These are phyloP conservation scores for Microcebus murinus DNA, from an alignment of 2,113 vertebrate genomes.

Conservation along the genomic window DNA sequence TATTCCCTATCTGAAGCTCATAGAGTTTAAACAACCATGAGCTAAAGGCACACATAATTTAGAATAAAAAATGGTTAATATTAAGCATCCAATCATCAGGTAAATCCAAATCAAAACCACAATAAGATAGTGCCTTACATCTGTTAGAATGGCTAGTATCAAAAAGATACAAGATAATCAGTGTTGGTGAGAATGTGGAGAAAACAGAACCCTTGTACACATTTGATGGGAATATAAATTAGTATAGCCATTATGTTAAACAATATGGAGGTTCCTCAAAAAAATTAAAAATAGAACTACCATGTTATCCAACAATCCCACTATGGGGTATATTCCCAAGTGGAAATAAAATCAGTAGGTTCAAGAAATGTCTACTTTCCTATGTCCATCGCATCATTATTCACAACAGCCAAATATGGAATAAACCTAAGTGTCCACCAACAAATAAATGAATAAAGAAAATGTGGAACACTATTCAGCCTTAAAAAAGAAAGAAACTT, in stretches of 20 bases:
- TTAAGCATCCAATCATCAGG: neutral
- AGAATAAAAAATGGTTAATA: neutral
- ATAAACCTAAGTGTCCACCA: neutral
- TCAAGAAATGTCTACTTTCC: neutral
- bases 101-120: neutral
- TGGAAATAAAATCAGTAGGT: neutral
- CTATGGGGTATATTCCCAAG: neutral
- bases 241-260: neutral
- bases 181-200: neutral
- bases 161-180: neutral
- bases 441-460: neutral
- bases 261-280: neutral
- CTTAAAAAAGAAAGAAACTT: neutral
- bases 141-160: neutral
- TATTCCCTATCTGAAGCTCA: neutral
- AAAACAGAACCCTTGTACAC: neutral
- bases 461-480: neutral
- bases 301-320: neutral
- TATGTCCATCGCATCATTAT: neutral
- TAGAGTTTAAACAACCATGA: neutral
- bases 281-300: neutral
- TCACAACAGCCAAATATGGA: neutral
- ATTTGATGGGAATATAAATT: neutral
- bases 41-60: neutral
- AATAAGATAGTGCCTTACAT: neutral